A percentile compares a stretch with the other conserved stretches of the same genome.
Conservation (phyloP, 2,797 vertebrate genomes). For the Crenuchus spilurus region DNA sequence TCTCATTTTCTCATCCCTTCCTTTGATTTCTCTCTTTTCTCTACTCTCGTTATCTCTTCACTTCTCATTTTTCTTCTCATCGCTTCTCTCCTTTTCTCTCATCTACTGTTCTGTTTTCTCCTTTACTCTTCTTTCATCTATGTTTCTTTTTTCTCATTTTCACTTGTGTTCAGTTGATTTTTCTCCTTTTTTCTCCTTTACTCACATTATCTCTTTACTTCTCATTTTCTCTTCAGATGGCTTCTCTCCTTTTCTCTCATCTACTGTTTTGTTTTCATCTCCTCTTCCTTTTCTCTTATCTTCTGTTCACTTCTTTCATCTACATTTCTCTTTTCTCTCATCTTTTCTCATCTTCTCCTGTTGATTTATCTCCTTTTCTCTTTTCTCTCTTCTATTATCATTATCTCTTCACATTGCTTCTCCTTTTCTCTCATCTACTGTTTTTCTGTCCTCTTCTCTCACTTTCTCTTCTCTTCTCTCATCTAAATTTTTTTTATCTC, state of each 20-base stretch:
- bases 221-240: neutral
- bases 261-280: neutral
- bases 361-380: neutral
- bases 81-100: neutral
- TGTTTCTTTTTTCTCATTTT: too few relatives aligned
- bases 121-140: neutral
- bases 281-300: neutral
- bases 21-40: too few relatives aligned
- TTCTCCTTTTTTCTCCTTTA: neutral
- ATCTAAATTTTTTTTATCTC: too few relatives aligned
- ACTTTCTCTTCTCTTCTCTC: neutral
- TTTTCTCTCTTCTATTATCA: too few relatives aligned
- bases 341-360: neutral
- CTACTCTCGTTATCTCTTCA: neutral
- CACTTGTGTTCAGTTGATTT: too few relatives aligned
- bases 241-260: neutral
- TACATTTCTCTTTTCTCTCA: neutral
- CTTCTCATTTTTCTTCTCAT: neutral
- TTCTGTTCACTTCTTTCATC: neutral
- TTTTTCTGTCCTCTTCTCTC: constrained; percentile 39
- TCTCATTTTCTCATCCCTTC: neutral
- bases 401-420: neutral
- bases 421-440: neutral
- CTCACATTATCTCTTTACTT: neutral
- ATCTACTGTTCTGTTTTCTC: neutral